Conservation (phyloP, 2,888 invertebrate species). For the Eumerus sabulonum region DNA sequence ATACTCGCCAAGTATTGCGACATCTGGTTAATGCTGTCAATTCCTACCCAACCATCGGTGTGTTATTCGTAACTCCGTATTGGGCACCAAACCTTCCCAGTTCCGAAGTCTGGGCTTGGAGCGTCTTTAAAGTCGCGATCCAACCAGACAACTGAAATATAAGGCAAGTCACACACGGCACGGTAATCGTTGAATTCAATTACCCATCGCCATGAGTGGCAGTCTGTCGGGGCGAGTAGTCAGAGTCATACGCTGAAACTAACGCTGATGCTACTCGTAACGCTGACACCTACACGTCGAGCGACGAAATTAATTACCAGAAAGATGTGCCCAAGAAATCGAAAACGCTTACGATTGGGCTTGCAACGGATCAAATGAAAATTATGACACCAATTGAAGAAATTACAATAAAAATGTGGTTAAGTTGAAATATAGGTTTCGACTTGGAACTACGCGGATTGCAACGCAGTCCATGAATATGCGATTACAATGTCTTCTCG, state of each 20-base stretch:
- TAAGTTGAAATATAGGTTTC: too few species aligned
- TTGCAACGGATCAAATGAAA: too few species aligned
- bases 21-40: conserved; percentile 67
- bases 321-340: conserved; percentile 62
- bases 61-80: conserved; percentile 32
- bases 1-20: conserved; percentile 52
- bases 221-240: conserved; percentile 10
- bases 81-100: conserved; percentile 59
- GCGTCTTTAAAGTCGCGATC: conserved; percentile 42
- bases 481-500: too few species aligned
- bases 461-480: too few species aligned
- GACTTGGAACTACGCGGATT: too few species aligned
- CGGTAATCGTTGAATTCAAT: conserved; percentile 51
- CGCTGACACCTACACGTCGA: conserved; percentile 62
- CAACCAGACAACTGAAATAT: conserved; percentile 58
- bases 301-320: conserved; percentile 62
- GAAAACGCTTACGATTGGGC: conserved; percentile 36
- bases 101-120: conserved; percentile 63
- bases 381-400: too few species aligned
- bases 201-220: conserved; percentile 50
- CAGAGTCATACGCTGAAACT: conserved; percentile 52
- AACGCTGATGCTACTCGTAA: too few species aligned
- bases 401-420: too few species aligned
- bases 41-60: conserved; percentile 37
- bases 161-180: conserved; percentile 61